Conservation (phyloP, 2,113 vertebrate genomes). For the Siphamia tubifer region DNA sequence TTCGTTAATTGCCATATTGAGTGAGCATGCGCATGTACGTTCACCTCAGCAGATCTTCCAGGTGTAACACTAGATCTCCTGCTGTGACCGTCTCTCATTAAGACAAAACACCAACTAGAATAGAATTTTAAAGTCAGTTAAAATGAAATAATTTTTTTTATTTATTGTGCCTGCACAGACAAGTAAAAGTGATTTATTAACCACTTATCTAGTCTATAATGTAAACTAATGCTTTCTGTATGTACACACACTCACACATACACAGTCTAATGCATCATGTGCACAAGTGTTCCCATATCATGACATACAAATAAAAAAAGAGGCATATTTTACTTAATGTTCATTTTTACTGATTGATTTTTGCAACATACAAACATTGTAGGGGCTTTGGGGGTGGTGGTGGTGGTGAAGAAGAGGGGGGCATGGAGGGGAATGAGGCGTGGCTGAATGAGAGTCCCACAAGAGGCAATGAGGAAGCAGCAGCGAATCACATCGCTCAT, state of each 20-base stretch:
- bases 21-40: not conserved
- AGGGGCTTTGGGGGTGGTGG: slow-evolving; percentile 20
- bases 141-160: slow-evolving; percentile 1
- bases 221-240: not conserved
- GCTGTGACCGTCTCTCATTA: not conserved
- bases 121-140: not conserved
- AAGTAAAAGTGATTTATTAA: slow-evolving; percentile 2
- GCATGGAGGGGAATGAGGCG: slow-evolving; percentile 35
- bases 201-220: not conserved
- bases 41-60: not conserved
- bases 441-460: slow-evolving; percentile 43
- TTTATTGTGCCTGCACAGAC: slow-evolving; percentile 4
- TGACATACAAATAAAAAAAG: slow-evolving; percentile 7
- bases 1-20: slow-evolving; percentile 38
- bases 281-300: not conserved
- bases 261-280: not conserved
- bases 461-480: slow-evolving; percentile 53
- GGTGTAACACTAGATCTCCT: slow-evolving; percentile 8
- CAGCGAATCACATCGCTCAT: slow-evolving; percentile 46
- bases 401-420: slow-evolving; percentile 32
- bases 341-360: slow-evolving; percentile 87
- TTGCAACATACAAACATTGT: slow-evolving; percentile 83
- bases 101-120: not conserved
- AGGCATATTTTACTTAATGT: slow-evolving; percentile 54
- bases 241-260: not conserved